Evolutionary conservation across 2,888 invertebrate species (phyloP).

Genomic region (Steinernema hermaphroditum): DNA sequence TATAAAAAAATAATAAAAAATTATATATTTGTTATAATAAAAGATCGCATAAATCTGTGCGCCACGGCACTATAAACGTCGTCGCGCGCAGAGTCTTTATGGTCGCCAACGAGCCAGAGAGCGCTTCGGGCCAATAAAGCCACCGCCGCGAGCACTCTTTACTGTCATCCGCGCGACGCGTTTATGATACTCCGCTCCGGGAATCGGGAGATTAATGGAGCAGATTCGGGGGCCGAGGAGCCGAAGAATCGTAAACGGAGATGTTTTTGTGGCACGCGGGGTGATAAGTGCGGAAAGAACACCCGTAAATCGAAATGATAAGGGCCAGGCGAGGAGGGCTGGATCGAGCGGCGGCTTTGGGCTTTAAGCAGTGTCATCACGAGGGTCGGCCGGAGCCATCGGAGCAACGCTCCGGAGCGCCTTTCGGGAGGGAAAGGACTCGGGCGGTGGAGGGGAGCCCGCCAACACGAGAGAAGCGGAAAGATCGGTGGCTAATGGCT

Average conservation of each 20-base stretch:
- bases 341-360: background rate
- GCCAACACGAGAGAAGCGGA: conserved; percentile 4
- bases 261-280: background rate
- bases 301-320: conserved; percentile 23
- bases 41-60: conserved; percentile 29
- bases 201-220: conserved; percentile 14
- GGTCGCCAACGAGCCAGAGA: conserved; percentile 18
- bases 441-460: background rate
- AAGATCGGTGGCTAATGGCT: conserved; percentile 29
- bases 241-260: background rate
- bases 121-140: conserved; percentile 25
- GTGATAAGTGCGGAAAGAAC: conserved; percentile 15
- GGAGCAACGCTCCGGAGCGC: background rate
- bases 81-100: conserved; percentile 27
- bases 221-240: background rate
- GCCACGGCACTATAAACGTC: conserved; percentile 29
- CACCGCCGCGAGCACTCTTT: conserved; percentile 6
- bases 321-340: background rate
- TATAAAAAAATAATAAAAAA: conserved; percentile 28
- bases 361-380: conserved; percentile 8
- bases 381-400: background rate
- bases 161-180: conserved; percentile 25
- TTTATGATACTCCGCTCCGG: conserved; percentile 24
- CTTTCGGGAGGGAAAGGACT: background rate
- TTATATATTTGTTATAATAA: conserved; percentile 31